phyloP scores from a whole-genome alignment of 1,140 invertebrate genomes.

The Drosophila paulistorum region DNA sequence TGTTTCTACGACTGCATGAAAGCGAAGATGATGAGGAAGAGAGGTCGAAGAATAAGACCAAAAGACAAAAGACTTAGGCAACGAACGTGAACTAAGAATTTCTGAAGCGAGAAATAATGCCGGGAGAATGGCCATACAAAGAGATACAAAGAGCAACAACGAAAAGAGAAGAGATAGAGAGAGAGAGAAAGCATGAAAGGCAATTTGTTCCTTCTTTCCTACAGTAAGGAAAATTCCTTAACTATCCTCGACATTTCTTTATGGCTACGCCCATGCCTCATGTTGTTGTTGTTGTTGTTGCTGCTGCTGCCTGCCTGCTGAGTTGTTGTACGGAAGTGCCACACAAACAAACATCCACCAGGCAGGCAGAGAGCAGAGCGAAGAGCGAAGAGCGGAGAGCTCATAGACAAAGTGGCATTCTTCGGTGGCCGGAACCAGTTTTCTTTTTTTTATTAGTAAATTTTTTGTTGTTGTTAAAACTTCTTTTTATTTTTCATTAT shows the following conservation, averaged over 20 bases:
- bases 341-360: slow-evolving; percentile 49
- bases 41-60: slow-evolving; percentile 20
- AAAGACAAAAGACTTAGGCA: slow-evolving; percentile 77
- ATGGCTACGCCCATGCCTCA: not conserved
- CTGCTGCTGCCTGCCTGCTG: not conserved
- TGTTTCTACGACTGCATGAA: slow-evolving; percentile 39
- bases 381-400: not conserved
- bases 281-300: not conserved
- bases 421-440: slow-evolving; percentile 76
- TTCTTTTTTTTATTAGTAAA: slow-evolving; percentile 65
- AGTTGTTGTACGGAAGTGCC: slow-evolving; percentile 72
- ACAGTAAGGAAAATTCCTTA: not conserved
- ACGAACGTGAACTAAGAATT: slow-evolving; percentile 72
- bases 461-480: slow-evolving; percentile 53
- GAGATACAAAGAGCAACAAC: too few species aligned
- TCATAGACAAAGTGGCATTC: slow-evolving; percentile 66
- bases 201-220: not conserved
- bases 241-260: not conserved
- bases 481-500: slow-evolving; percentile 45
- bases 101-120: slow-evolving; percentile 3
- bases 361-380: not conserved
- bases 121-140: slow-evolving; percentile 2
- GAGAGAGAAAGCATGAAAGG: slow-evolving; percentile 2
- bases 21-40: slow-evolving; percentile 29
- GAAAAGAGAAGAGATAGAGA: not conserved